phyloP scores from a whole-genome alignment of 2,113 vertebrate species.

The Pholis gunnellus region DNA sequence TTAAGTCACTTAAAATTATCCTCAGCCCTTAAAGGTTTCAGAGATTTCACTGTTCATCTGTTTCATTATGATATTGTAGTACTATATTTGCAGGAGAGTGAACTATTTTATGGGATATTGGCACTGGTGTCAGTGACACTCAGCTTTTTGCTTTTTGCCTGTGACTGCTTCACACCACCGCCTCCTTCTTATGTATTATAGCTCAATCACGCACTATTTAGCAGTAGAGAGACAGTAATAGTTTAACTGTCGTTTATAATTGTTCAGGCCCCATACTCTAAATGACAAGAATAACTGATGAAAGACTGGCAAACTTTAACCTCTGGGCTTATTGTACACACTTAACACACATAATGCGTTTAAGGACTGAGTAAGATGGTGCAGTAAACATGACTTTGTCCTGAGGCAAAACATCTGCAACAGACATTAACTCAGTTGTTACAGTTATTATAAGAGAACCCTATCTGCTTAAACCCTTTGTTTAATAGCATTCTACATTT shows the following conservation, averaged over 20 bases:
- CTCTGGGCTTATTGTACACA: constrained; percentile 37
- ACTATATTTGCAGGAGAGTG: constrained; percentile 21
- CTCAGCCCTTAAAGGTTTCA: constrained; percentile 61
- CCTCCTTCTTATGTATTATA: constrained; percentile 8
- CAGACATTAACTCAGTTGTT: constrained; percentile 27
- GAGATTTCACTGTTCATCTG: constrained; percentile 59
- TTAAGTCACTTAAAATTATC: constrained; percentile 76
- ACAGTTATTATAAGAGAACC: not conserved
- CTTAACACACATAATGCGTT: constrained; percentile 46
- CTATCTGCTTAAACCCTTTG: constrained; percentile 14
- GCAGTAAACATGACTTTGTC: constrained; percentile 41
- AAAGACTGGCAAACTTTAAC: constrained; percentile 1
- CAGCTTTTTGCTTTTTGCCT: not conserved
- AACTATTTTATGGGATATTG: constrained; percentile 23
- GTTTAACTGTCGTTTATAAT: not conserved
- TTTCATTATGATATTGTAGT: constrained; percentile 37
- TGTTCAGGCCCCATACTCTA: constrained; percentile 27
- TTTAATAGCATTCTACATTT: not conserved
- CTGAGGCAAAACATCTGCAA: constrained; percentile 68
- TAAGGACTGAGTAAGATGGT: constrained; percentile 4
- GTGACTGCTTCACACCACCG: not conserved
- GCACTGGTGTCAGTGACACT: not conserved
- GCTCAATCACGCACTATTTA: not conserved
- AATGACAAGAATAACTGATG: constrained; percentile 41
- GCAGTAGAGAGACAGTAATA: not conserved